Percentiles rank a stretch among this genome's conserved stretches.
Conservation (phyloP, 2,113 vertebrate species). For the Thermophis baileyi region DNA sequence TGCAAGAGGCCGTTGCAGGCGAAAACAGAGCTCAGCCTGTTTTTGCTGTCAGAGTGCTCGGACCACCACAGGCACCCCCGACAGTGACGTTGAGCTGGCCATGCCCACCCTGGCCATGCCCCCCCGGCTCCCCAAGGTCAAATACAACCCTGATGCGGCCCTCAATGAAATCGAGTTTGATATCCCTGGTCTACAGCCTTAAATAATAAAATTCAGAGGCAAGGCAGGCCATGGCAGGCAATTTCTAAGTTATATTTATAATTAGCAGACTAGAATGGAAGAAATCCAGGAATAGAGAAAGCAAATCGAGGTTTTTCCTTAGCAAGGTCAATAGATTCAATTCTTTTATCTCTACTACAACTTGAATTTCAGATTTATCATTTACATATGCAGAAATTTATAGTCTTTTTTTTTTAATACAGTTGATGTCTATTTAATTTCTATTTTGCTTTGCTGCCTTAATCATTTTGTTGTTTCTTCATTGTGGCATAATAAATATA, state of each 20-base stretch:
- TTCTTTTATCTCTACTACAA: background rate
- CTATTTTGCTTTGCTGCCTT: background rate
- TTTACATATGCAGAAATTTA: background rate
- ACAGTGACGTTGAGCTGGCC: too few relatives aligned
- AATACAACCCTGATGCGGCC: too few relatives aligned
- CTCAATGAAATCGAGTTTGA: too few relatives aligned
- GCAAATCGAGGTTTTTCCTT: background rate
- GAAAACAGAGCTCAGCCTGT: too few relatives aligned
- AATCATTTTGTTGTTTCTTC: background rate
- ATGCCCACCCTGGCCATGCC: too few relatives aligned
- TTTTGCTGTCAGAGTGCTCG: too few relatives aligned
- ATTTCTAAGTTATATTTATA: background rate
- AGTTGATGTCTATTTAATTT: background rate
- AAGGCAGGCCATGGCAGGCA: background rate
- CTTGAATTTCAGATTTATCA: background rate
- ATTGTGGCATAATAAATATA: background rate
- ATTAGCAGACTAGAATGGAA: background rate
- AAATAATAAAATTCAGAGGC: background rate
- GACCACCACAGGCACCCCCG: too few relatives aligned
- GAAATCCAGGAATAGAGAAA: background rate
- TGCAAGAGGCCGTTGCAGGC: too few relatives aligned
- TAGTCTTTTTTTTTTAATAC: background rate
- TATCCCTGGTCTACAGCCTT: background rate
- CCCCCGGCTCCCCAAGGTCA: too few relatives aligned
- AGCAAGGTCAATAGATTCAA: background rate